Conservation (phyloP, 2,888 invertebrate genomes). For the Agrotis exclamationis region DNA sequence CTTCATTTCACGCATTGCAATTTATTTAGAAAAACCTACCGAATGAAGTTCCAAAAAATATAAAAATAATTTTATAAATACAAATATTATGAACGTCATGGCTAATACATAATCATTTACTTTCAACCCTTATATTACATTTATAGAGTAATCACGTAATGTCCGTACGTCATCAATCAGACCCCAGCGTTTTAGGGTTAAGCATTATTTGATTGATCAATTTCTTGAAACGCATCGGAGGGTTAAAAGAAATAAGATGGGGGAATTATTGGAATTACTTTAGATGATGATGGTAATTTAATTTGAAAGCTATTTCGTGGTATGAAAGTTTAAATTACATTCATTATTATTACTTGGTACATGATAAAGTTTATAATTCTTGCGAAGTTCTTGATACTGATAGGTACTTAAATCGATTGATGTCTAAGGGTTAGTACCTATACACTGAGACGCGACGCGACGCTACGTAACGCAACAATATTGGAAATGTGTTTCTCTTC, state of each 20-base stretch:
- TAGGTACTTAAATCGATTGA: not conserved
- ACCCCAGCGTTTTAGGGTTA: conserved; percentile 52
- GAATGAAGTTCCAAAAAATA: not conserved
- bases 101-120: not conserved
- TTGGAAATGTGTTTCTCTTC: too few relatives aligned
- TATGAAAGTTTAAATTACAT: not conserved
- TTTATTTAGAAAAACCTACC: too few relatives aligned
- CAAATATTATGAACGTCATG: too few relatives aligned
- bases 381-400: not conserved
- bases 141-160: conserved; percentile 27
- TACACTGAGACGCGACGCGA: too few relatives aligned
- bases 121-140: conserved; percentile 10
- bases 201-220: conserved; percentile 49
- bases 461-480: too few relatives aligned
- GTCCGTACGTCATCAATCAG: conserved; percentile 19
- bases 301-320: not conserved
- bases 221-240: conserved; percentile 27
- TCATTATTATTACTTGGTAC: not conserved
- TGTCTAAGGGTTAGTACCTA: not conserved
- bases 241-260: conserved; percentile 12
- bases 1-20: too few relatives aligned
- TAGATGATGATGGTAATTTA: not conserved
- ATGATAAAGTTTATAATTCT: not conserved
- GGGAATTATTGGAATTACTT: not conserved
- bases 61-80: not conserved